phyloP scores from a whole-genome alignment of 2,888 invertebrate species.

The Cerastis leucographa region DNA sequence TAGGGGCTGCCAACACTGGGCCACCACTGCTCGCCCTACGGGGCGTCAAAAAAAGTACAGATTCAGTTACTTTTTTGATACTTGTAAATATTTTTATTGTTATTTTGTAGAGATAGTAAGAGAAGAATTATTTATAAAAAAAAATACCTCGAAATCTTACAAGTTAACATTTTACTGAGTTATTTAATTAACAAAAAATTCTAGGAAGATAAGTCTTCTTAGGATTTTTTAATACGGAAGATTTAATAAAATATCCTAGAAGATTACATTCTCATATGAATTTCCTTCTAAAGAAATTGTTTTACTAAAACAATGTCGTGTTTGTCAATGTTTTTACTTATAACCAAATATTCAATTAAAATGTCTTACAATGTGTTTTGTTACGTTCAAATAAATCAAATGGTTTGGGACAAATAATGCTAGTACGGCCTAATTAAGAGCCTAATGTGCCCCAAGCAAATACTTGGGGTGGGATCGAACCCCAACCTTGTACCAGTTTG shows the following conservation, averaged over 20 bases:
- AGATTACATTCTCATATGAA: neutral
- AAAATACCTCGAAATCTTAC: too few relatives aligned
- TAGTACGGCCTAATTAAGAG: slow-evolving; percentile 37
- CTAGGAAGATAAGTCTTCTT: too few relatives aligned
- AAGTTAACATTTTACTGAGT: neutral
- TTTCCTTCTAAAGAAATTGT: neutral
- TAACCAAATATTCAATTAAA: neutral
- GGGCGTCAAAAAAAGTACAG: too few relatives aligned
- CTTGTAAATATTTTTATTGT: too few relatives aligned
- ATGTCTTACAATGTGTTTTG: neutral
- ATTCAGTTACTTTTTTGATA: too few relatives aligned
- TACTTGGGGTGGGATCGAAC: slow-evolving; percentile 23
- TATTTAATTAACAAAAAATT: too few relatives aligned
- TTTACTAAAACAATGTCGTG: neutral
- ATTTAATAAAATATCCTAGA: neutral
- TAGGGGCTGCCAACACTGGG: too few relatives aligned
- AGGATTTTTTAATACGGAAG: too few relatives aligned
- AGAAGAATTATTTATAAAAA: too few relatives aligned
- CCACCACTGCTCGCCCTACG: too few relatives aligned
- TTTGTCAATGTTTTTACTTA: neutral
- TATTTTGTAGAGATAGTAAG: too few relatives aligned
- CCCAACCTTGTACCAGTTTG: neutral
- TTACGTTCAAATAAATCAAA: slow-evolving; percentile 6
- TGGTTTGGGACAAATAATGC: slow-evolving; percentile 14
- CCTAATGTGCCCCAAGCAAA: slow-evolving; percentile 39